phyloP scores from a whole-genome alignment of 2,113 vertebrate genomes.

The Tonatia bakeri region DNA sequence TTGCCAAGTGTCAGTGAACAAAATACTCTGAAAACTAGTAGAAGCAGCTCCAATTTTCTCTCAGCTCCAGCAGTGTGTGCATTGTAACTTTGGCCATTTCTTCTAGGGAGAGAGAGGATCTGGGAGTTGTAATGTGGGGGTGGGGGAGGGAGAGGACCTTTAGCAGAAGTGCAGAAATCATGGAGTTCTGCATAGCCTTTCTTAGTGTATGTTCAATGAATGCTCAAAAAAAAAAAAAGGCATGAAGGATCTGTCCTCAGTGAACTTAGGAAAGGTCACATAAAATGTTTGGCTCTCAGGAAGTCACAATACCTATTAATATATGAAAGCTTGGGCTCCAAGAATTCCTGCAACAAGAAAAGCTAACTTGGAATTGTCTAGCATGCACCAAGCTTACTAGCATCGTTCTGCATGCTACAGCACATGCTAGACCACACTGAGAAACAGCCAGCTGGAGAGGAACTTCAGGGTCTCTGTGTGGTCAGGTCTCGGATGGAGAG shows the following conservation, averaged over 20 bases:
- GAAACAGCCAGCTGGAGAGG: not conserved
- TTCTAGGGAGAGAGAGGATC: not conserved
- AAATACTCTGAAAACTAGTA: not conserved
- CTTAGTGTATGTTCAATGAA: not conserved
- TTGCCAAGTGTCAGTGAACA: not conserved
- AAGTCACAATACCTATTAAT: not conserved
- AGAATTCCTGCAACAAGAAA: not conserved
- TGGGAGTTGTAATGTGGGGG: not conserved
- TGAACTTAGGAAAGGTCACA: not conserved
- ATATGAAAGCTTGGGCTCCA: not conserved
- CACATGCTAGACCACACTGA: not conserved
- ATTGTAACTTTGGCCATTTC: not conserved
- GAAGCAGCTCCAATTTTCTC: not conserved
- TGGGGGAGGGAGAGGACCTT: not conserved
- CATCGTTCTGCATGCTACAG: fast-evolving
- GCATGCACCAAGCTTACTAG: not conserved
- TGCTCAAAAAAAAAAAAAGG: not conserved
- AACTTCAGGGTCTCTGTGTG: not conserved
- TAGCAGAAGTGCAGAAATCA: not conserved
- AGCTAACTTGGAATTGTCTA: not conserved
- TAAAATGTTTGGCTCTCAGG: not conserved
- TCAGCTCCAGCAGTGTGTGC: not conserved
- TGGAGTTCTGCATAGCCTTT: not conserved
- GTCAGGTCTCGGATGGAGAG: too few species aligned
- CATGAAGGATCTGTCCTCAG: not conserved